Conservation (phyloP, 2,113 vertebrate species). For the Atrichornis clamosus region DNA sequence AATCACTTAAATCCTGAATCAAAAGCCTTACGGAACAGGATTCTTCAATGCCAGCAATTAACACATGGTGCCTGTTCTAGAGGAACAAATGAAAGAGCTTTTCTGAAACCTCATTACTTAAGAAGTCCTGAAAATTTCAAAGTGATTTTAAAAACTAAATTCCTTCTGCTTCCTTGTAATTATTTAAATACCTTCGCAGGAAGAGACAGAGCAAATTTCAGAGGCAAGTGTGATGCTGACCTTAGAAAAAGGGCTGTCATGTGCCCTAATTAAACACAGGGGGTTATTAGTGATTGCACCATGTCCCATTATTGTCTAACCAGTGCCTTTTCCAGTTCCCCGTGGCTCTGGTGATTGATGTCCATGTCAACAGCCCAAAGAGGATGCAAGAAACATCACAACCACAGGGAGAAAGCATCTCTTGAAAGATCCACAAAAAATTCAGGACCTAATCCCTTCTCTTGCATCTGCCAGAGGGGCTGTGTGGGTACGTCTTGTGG, state of each 20-base stretch:
- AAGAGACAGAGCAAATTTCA: background rate
- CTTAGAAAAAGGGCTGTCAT: background rate
- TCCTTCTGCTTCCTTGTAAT: background rate
- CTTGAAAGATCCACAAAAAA: background rate
- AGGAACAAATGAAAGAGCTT: background rate
- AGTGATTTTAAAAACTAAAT: background rate
- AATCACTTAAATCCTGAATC: constrained; percentile 11
- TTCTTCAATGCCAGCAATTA: background rate
- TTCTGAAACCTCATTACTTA: background rate
- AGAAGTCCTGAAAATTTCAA: background rate
- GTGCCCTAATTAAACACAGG: background rate
- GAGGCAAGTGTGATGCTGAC: background rate
- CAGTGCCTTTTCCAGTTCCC: background rate
- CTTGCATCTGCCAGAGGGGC: background rate
- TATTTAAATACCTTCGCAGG: background rate
- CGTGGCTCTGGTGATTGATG: background rate
- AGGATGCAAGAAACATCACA: background rate
- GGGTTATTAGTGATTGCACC: background rate
- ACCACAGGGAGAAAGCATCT: background rate
- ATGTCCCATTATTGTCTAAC: background rate
- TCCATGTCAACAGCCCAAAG: background rate
- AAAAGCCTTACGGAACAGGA: background rate
- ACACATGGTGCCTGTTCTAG: background rate
- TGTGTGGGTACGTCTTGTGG: accelerated
- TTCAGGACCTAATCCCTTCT: background rate